Conservation (phyloP, 1,140 invertebrate genomes). For the Conus betulinus region DNA sequence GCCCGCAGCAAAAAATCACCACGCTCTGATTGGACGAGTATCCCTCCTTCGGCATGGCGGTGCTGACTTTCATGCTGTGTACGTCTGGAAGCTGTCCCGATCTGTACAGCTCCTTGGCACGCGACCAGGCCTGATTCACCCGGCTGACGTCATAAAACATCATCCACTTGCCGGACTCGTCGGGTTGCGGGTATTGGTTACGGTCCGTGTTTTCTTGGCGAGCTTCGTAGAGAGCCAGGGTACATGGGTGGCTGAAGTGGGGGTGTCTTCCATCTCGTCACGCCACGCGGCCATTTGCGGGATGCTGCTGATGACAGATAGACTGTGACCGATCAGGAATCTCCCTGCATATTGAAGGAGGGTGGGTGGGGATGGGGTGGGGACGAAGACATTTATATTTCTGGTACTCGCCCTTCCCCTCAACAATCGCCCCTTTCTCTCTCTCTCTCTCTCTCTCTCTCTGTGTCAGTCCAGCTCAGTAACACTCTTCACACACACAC, state of each 20-base stretch:
- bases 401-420: too few species aligned
- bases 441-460: too few species aligned
- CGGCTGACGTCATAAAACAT: not conserved
- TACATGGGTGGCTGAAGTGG: not conserved
- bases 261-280: not conserved
- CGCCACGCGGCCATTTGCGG: too few species aligned
- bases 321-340: too few species aligned
- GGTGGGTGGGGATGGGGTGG: too few species aligned
- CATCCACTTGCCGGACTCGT: slow-evolving; percentile 12
- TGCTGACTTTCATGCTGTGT: not conserved
- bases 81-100: not conserved
- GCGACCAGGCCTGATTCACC: not conserved
- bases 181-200: not conserved
- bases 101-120: not conserved
- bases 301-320: too few species aligned
- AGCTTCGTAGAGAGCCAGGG: not conserved
- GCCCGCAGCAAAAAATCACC: slow-evolving; percentile 1
- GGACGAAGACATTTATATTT: too few species aligned
- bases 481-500: too few species aligned
- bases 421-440: too few species aligned
- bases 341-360: too few species aligned
- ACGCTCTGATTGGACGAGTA: not conserved
- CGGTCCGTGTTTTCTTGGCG: not conserved
- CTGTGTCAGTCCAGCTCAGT: too few species aligned
- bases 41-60: not conserved